Percentiles rank a stretch among this genome's conserved stretches.
Conservation (phyloP, 2,113 vertebrate genomes). For the Probosciger aterrimus region DNA sequence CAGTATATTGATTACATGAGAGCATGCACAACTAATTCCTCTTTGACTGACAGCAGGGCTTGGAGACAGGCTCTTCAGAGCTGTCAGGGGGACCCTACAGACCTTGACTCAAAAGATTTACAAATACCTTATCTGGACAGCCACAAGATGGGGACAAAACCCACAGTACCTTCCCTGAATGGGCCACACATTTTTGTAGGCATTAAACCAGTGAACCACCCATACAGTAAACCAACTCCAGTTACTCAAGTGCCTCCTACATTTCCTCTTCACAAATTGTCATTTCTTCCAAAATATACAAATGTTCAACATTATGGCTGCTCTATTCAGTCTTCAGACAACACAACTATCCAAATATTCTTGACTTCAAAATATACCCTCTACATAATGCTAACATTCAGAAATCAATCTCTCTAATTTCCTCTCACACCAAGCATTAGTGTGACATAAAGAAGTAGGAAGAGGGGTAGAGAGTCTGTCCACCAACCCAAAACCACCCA, state of each 20-base stretch:
- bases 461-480: neutral
- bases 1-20: neutral
- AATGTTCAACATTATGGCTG: neutral
- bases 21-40: neutral
- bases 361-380: neutral
- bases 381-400: neutral
- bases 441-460: neutral
- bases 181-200: neutral
- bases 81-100: neutral
- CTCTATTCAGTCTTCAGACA: neutral
- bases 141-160: constrained; percentile 68
- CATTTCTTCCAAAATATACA: neutral
- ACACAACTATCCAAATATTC: neutral
- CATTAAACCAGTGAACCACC: neutral
- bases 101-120: neutral
- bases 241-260: neutral
- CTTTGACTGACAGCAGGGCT: neutral
- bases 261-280: neutral
- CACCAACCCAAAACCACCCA: neutral
- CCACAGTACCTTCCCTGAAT: neutral
- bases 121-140: neutral
- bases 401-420: neutral
- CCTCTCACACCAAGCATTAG: neutral
- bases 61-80: neutral
- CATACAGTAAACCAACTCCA: neutral